Percentiles rank a stretch among this genome's conserved stretches.
These are phyloP conservation scores for Otolemur crassicaudatus DNA, from an alignment of 2,797 vertebrate genomes.

Conservation along the genomic window DNA sequence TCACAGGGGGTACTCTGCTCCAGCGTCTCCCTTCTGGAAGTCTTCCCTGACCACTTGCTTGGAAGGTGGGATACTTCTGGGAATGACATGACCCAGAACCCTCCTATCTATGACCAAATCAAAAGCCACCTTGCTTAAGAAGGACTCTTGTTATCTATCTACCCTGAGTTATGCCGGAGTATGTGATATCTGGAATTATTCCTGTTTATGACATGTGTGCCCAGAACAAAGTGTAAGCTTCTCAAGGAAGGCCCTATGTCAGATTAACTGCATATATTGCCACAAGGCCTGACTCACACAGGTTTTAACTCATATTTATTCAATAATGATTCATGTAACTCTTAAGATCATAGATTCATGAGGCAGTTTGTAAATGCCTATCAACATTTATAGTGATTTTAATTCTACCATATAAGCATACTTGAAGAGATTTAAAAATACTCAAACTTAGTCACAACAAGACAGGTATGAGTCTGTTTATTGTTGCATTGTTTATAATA, in stretches of 20 bases:
- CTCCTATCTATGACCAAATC: not conserved
- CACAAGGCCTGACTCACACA: not conserved
- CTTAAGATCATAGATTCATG: not conserved
- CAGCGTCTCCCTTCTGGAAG: not conserved
- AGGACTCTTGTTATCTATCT: not conserved
- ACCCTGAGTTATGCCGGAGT: not conserved
- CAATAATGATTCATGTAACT: not conserved
- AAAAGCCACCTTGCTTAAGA: not conserved
- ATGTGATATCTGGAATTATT: not conserved
- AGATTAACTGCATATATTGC: constrained; percentile 35
- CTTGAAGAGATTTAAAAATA: not conserved
- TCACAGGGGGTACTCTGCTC: not conserved
- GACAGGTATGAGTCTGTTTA: not conserved
- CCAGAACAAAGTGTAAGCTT: constrained; percentile 10
- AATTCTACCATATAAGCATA: not conserved
- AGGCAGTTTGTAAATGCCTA: not conserved
- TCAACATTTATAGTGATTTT: constrained; percentile 13
- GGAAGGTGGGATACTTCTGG: not conserved
- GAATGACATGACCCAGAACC: not conserved
- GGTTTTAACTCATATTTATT: constrained; percentile 33
- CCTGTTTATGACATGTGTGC: not conserved
- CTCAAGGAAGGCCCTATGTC: not conserved
- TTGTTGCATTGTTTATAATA: not conserved
- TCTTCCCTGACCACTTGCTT: not conserved
- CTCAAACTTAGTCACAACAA: not conserved